Evolutionary conservation across 2,888 invertebrate genomes (phyloP), one percentile per base, ranked within the genome.

Genomic region (Macrophya annulata): DNA sequence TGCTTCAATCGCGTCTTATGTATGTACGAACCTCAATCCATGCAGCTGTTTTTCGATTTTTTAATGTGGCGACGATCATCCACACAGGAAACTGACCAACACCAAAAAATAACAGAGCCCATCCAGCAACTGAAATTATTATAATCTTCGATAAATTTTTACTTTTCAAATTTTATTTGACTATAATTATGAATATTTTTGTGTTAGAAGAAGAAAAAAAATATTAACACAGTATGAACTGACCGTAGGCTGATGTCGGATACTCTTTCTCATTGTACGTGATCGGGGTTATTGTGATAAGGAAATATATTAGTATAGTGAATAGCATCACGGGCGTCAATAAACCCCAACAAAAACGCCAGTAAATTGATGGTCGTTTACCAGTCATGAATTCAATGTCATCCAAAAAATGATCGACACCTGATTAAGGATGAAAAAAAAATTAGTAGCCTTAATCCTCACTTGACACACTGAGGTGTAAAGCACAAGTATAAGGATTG

Each of bases 311-410:
- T 88, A 97, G 95, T 79, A 97, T 97, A 0, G 94, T 91, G 1
- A 95, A 93, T 93, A 97, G 95, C 86, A 96, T 94, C 0, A 95
- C 90, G 0, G 98, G 98, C 4, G 97, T 97, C 62, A 97, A 92
- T 25, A 97, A 85, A 3, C 95, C 95, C 98, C 98, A 98, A 88
- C 97, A 97, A 71, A 96, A 90, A 86, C 97, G 95, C 97, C 97
- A 98, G 91, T 97, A 98, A 37, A 95, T 89, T 92, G 96, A 95
- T 0, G 96, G 95, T 91, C 95, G 96, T 51, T 94, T 94, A 55
- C 96, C 95, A 89, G 96, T 93, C 98, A 98, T 98, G 91, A 96
- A 98, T 92, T 97, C 97, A 59, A 97, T 94, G 91, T 98, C 98
- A 81, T 94, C 93, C 90, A 96, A 95, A 86, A 97, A 94, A 85